Conservation (phyloP, 2,113 vertebrate species). For the Saguinus imperator region DNA sequence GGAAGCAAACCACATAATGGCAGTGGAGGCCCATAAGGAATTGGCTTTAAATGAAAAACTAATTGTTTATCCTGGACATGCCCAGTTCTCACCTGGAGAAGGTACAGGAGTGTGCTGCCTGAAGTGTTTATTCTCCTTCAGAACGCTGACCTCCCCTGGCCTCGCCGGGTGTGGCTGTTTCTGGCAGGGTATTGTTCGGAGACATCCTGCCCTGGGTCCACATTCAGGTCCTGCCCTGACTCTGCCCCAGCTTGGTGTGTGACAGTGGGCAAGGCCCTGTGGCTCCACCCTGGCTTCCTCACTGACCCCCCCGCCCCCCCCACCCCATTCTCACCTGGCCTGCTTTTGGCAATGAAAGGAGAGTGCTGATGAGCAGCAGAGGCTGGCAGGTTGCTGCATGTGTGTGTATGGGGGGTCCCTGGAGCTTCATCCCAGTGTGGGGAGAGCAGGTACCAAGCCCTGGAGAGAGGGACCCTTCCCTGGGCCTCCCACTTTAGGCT, state of each 20-base stretch:
- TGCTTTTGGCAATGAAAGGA: background rate
- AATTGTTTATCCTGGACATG: background rate
- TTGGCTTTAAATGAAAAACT: background rate
- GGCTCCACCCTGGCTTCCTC: background rate
- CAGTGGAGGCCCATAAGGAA: background rate
- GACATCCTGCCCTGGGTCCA: background rate
- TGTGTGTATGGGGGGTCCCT: background rate
- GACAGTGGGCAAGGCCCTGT: background rate
- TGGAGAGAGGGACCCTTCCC: background rate
- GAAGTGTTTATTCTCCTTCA: background rate
- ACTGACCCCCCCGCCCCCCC: no score
- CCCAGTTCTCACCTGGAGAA: background rate
- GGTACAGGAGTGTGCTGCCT: accelerated
- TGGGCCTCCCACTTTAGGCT: background rate
- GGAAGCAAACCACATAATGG: background rate
- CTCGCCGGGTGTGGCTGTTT: background rate
- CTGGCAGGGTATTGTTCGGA: background rate
- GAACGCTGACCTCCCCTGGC: background rate
- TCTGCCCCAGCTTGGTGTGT: background rate
- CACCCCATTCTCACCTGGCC: accelerated
- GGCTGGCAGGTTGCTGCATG: background rate
- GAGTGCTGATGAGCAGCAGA: background rate
- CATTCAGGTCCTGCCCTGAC: background rate
- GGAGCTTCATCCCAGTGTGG: no score
- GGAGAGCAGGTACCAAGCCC: background rate